phyloP scores from a whole-genome alignment of 92 coral and sea anemone genomes.

The Plumapathes pennacea region DNA sequence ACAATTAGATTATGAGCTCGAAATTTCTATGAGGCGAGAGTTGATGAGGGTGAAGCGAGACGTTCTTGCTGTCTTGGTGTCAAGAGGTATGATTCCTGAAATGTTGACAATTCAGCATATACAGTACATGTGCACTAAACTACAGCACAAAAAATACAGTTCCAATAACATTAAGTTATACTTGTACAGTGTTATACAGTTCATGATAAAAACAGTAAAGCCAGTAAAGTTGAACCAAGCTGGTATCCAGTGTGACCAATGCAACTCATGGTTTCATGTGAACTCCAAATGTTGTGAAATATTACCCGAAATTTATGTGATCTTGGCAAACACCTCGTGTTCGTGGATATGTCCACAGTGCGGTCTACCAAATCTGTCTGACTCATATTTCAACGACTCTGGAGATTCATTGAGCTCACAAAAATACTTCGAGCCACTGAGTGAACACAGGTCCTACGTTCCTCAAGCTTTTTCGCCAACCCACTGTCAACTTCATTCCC shows the following conservation, averaged over 20 bases:
- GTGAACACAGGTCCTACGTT: no score
- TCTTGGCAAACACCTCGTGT: slow-evolving; percentile 38
- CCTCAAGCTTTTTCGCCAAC: background rate
- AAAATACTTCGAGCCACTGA: slow-evolving; percentile 27
- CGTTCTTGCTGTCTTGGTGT: no score
- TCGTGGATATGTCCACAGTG: slow-evolving; percentile 51
- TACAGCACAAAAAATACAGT: no score
- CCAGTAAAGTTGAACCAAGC: slow-evolving; percentile 50
- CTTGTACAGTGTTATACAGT: no score
- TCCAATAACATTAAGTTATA: no score
- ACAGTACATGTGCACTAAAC: no score
- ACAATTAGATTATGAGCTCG: no score
- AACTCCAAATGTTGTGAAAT: slow-evolving; percentile 35
- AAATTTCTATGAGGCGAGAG: no score
- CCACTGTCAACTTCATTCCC: slow-evolving; percentile 7
- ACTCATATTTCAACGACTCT: slow-evolving; percentile 33
- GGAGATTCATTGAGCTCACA: slow-evolving; percentile 24
- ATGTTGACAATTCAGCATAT: no score
- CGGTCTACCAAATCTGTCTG: slow-evolving; percentile 27
- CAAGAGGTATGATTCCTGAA: no score
- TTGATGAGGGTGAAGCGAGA: no score
- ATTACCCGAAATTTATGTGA: slow-evolving; percentile 20
- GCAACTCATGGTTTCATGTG: slow-evolving; percentile 44
- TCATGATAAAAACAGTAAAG: no score
- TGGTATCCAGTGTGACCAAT: slow-evolving; percentile 56